Percentiles rank a stretch among this genome's conserved stretches.
Evolutionary conservation across 1,140 invertebrate species (phyloP).

Genomic region (Mamestra configurata): DNA sequence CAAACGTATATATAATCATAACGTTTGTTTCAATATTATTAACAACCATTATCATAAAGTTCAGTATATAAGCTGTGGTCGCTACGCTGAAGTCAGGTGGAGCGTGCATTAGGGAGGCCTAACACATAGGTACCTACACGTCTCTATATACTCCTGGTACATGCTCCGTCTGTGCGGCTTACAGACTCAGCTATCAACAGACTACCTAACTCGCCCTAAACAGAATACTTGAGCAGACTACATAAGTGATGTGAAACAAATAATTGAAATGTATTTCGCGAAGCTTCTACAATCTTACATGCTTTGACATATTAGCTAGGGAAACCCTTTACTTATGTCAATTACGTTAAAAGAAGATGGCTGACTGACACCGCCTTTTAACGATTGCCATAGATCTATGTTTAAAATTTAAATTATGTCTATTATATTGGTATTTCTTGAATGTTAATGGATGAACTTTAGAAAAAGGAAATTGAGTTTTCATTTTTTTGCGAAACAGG

Average conservation of each 20-base stretch:
- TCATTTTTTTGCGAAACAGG: no score
- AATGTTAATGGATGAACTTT: background rate
- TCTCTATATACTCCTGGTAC: background rate
- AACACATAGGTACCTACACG: background rate
- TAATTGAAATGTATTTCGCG: constrained; percentile 20
- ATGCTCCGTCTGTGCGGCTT: background rate
- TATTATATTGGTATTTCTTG: no score
- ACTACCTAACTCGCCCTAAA: constrained; percentile 19
- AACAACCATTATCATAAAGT: constrained; percentile 9
- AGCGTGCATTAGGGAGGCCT: constrained; percentile 10
- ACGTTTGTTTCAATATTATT: background rate
- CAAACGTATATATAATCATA: background rate
- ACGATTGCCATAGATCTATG: background rate
- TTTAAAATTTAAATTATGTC: background rate
- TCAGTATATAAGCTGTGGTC: background rate
- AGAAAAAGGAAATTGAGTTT: background rate
- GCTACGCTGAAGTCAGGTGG: background rate
- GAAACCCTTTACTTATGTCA: background rate
- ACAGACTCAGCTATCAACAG: constrained; percentile 1
- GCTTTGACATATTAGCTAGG: background rate
- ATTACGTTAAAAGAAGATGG: background rate
- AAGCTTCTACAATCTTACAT: background rate
- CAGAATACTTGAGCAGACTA: constrained; percentile 22
- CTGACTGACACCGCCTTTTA: background rate
- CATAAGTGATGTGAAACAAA: constrained; percentile 16